Conservation (phyloP, 2,797 vertebrate species). For the Chrysocyon brachyurus region DNA sequence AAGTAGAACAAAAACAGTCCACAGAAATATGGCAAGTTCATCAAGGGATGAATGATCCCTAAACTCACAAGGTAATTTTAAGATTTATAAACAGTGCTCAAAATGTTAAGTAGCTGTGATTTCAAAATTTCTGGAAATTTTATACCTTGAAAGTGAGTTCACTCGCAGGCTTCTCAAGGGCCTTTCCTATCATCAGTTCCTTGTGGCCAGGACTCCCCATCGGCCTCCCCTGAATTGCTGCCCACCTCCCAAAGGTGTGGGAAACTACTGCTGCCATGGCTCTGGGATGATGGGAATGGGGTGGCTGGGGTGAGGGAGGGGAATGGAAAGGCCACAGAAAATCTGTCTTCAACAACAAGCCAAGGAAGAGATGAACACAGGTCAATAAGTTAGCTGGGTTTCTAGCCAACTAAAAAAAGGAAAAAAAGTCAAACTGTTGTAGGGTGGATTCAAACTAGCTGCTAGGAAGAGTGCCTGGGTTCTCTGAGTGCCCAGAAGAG, state of each 20-base stretch:
- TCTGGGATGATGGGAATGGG: neutral
- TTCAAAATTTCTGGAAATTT: constrained; percentile 44
- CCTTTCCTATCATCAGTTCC: constrained; percentile 41
- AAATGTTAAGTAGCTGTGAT: neutral
- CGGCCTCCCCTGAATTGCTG: neutral
- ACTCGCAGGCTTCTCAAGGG: neutral
- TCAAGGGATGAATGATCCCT: constrained; percentile 3
- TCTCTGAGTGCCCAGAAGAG: neutral
- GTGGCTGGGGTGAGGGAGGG: neutral
- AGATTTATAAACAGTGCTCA: constrained; percentile 22
- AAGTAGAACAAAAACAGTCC: neutral
- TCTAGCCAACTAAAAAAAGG: neutral
- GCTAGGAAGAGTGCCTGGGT: neutral
- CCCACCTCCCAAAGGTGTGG: neutral
- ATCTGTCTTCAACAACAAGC: neutral
- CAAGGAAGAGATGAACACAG: neutral
- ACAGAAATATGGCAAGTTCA: neutral
- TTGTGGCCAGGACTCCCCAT: neutral
- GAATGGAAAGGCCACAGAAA: neutral
- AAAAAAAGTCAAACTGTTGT: neutral
- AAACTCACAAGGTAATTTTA: constrained; percentile 17
- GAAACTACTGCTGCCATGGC: neutral
- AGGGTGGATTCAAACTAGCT: no score
- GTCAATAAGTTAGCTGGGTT: neutral
- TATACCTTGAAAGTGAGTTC: constrained; percentile 37